Percentiles rank a stretch among this genome's conserved stretches.
Evolutionary conservation across 2,113 vertebrate genomes (phyloP).

Genomic region (Thalassarche chlororhynchos): DNA sequence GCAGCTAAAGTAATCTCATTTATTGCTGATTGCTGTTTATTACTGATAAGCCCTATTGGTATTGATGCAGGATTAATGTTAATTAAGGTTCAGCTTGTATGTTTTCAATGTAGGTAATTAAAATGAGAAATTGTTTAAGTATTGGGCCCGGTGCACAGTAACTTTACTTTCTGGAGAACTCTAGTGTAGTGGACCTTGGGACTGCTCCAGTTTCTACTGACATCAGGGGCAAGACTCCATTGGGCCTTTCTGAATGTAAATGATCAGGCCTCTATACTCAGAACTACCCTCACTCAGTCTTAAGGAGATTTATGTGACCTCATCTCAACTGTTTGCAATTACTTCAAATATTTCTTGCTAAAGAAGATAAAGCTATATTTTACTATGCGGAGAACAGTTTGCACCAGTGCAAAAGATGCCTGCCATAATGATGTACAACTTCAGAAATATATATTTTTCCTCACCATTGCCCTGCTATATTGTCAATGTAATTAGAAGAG

Average conservation of each 20-base stretch:
- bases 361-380: slow-evolving; percentile 3
- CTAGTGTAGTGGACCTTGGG: not conserved
- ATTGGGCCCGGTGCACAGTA: not conserved
- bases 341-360: not conserved
- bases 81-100: not conserved
- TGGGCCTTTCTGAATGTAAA: not conserved
- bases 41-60: not conserved
- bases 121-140: not conserved
- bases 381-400: not conserved
- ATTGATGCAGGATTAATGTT: slow-evolving; percentile 16
- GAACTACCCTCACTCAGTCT: not conserved
- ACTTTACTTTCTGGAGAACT: not conserved
- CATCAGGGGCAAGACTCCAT: not conserved
- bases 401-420: not conserved
- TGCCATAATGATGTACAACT: not conserved
- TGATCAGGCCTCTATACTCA: not conserved
- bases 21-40: not conserved
- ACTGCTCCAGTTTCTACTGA: not conserved
- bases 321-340: not conserved
- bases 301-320: not conserved
- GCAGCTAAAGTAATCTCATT: not conserved
- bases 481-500: slow-evolving; percentile 1
- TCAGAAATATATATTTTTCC: not conserved
- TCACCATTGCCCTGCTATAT: not conserved
- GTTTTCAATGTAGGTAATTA: not conserved